A percentile compares a stretch with the other conserved stretches of the same genome.
These are phyloP conservation scores for Chamaea fasciata DNA, from an alignment of 2,113 vertebrate species.

Conservation along the genomic window DNA sequence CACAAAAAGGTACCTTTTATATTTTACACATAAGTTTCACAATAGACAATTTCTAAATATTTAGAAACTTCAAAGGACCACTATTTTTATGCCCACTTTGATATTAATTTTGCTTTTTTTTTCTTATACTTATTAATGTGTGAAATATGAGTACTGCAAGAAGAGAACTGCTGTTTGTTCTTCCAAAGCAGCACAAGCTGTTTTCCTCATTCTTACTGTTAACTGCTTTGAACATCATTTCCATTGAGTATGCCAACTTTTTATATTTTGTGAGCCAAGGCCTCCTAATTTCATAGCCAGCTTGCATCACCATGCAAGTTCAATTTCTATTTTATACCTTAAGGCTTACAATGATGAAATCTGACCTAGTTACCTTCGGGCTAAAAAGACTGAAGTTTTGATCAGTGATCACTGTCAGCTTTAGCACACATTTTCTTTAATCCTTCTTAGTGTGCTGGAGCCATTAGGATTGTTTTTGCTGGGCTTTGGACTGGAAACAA, in stretches of 20 bases:
- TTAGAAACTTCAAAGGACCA: not conserved
- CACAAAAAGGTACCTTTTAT: not conserved
- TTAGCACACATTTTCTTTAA: slow-evolving; percentile 27
- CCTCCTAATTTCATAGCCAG: slow-evolving; percentile 66
- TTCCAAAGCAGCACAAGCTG: slow-evolving; percentile 42
- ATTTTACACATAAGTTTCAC: not conserved
- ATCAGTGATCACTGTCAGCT: slow-evolving; percentile 50
- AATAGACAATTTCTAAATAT: not conserved
- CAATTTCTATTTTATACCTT: slow-evolving; percentile 55
- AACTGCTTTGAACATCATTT: slow-evolving; percentile 67
- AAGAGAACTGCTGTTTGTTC: slow-evolving; percentile 15
- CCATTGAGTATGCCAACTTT: slow-evolving; percentile 59
- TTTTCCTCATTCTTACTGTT: slow-evolving; percentile 57
- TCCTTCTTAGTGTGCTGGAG: not conserved
- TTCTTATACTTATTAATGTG: not conserved
- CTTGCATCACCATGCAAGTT: slow-evolving; percentile 58
- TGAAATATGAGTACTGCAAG: not conserved
- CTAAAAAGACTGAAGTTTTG: slow-evolving; percentile 30
- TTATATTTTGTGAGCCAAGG: slow-evolving; percentile 51
- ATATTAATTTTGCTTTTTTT: not conserved
- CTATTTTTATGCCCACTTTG: not conserved
- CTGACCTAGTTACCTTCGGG: slow-evolving; percentile 32
- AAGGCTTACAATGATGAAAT: slow-evolving; percentile 60
- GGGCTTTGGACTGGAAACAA: not conserved
- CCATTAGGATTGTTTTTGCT: slow-evolving; percentile 20